phyloP scores from a whole-genome alignment of 2,888 invertebrate species.

The Drosophila melanosoma region DNA sequence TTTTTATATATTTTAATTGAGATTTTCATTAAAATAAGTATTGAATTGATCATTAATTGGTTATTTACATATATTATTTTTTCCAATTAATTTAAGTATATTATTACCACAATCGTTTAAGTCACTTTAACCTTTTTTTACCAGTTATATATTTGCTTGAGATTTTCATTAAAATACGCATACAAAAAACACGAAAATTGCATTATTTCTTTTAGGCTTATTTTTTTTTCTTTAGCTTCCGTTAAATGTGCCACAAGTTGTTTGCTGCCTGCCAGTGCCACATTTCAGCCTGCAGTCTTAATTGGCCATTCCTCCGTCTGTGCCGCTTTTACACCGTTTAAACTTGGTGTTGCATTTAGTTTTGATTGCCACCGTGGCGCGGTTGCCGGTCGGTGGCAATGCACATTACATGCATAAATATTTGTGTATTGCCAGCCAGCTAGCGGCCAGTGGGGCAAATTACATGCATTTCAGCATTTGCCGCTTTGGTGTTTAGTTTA shows the following conservation, averaged over 20 bases:
- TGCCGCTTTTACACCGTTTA: conserved; percentile 15
- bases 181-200: neutral
- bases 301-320: conserved; percentile 1
- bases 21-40: neutral
- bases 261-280: conserved; percentile 27
- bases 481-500: conserved; percentile 66
- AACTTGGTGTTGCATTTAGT: conserved; percentile 63
- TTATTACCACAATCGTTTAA: no score
- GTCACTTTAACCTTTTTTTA: neutral
- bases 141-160: neutral
- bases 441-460: conserved; percentile 58
- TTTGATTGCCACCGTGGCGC: conserved; percentile 65
- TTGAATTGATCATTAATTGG: neutral
- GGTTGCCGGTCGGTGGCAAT: conserved; percentile 29
- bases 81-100: no score
- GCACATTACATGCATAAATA: conserved; percentile 48
- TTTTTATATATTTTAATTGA: neutral
- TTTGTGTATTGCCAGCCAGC: conserved; percentile 32
- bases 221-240: conserved; percentile 19
- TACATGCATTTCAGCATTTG: conserved; percentile 58
- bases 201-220: neutral
- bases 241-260: conserved; percentile 38
- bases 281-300: conserved; percentile 30
- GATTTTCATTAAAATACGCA: conserved; percentile 1
- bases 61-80: no score